Evolutionary conservation across 1,140 invertebrate genomes (phyloP).

Genomic region (Atopsyche davidsoni): DNA sequence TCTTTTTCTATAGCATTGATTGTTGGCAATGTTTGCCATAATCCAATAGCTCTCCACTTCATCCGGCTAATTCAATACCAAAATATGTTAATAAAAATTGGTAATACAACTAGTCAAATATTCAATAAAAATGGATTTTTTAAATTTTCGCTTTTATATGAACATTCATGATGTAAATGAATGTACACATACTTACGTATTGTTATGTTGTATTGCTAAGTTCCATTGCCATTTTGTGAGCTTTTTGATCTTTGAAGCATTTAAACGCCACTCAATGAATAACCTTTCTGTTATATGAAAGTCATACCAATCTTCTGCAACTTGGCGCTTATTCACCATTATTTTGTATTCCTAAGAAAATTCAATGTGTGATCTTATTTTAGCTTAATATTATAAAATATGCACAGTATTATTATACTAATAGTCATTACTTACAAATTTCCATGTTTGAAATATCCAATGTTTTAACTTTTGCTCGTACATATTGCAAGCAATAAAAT

Average conservation of each 20-base stretch:
- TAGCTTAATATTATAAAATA: conserved; percentile 17
- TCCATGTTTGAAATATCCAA: conserved; percentile 37
- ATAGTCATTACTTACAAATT: conserved; percentile 35
- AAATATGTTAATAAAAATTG: conserved; percentile 14
- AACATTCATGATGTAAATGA: neutral
- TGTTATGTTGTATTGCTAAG: conserved; percentile 49
- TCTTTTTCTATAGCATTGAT: conserved; percentile 55
- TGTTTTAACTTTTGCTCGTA: conserved; percentile 41
- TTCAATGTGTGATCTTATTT: conserved; percentile 2
- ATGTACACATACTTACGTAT: conserved; percentile 38
- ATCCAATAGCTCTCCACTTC: conserved; percentile 54
- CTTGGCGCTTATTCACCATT: conserved; percentile 48
- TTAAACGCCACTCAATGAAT: conserved; percentile 48
- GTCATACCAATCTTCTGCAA: conserved; percentile 57
- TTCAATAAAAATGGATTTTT: conserved; percentile 1
- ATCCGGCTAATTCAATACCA: conserved; percentile 49
- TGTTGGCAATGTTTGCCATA: conserved; percentile 55
- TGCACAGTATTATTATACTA: conserved; percentile 12
- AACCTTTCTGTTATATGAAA: conserved; percentile 46
- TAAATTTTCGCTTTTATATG: neutral
- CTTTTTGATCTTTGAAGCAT: conserved; percentile 39
- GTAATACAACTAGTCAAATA: conserved; percentile 2
- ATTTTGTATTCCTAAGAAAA: conserved; percentile 39
- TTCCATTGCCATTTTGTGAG: conserved; percentile 44
- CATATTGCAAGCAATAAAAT: conserved; percentile 44